Evolutionary conservation across 2,888 invertebrate species (phyloP), one percentile per base, ranked within the genome.

Genomic region (Drosophila sordidapex): DNA sequence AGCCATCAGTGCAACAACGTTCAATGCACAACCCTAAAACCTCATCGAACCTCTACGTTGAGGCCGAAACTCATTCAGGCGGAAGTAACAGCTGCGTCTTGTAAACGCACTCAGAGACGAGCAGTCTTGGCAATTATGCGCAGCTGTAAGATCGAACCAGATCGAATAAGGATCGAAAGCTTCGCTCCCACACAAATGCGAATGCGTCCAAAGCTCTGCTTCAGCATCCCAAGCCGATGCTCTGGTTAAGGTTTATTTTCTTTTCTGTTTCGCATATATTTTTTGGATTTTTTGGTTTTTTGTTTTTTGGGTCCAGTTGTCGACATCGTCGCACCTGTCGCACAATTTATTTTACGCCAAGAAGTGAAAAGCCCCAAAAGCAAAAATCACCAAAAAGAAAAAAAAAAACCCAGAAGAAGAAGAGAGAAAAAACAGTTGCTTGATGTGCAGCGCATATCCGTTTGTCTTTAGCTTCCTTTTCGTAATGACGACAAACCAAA

Each of bases 391-490:
- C 53, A 62, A 76, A 76, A 70, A 67, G 21, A 54, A 64, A 69
- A 70, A 56, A n/a, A n/a, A 70, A 33, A 53, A n/a, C 11, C 31
- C 48, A 46, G 46, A 38, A 25, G 49, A 33, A 51, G 51, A 38
- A 61, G 27, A 21, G 40, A 74, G 53, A 70, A 76, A 77, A 86
- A 80, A 80, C 87, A 88, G 87, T 87, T 87, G 87, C 88, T 87
- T 87, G 87, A 87, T 87, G 87, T 78, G 86, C 82, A 73, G 73
- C 82, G 88, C 82, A 87, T 86, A 86, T 87, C 85, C 85, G 87
- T 86, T 85, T 87, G 85, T 87, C 85, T 87, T 85, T 85, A 87
- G 85, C 85, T 85, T 85, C 85, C 85, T 85, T 82, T 84, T 85
- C 74, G 85, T 87, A 86, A 85, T 83, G 87, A 85, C 84, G 85